phyloP scores from a whole-genome alignment of 2,113 vertebrate species.

The Notothenia coriiceps region DNA sequence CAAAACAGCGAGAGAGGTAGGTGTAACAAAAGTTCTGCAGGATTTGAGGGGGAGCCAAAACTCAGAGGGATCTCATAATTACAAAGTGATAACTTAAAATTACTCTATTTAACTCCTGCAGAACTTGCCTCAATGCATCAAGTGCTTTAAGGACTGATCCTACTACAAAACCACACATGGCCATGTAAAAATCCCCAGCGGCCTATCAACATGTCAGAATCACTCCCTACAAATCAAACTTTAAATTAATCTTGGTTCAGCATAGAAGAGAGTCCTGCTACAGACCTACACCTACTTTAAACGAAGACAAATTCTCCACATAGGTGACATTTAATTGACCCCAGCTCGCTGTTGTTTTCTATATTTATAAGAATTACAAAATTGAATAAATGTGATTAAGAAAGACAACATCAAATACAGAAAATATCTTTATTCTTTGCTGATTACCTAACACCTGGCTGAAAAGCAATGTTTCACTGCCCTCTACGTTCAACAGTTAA shows the following conservation, averaged over 20 bases:
- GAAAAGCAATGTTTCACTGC: not conserved
- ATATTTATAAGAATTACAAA: not conserved
- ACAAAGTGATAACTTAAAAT: slow-evolving; percentile 24
- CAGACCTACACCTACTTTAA: not conserved
- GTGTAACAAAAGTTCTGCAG: slow-evolving; percentile 22
- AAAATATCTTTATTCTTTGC: not conserved
- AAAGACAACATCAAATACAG: not conserved
- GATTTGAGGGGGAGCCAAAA: slow-evolving; percentile 14
- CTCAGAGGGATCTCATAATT: slow-evolving; percentile 34
- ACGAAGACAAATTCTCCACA: not conserved
- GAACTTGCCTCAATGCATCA: not conserved
- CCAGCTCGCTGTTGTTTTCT: not conserved
- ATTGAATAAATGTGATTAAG: not conserved
- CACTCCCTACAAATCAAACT: slow-evolving; percentile 5
- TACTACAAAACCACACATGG: slow-evolving; percentile 8
- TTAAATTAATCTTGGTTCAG: not conserved
- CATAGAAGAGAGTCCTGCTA: not conserved
- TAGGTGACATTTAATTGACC: not conserved
- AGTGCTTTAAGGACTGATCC: not conserved
- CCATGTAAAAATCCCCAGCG: not conserved
- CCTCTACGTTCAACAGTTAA: not conserved
- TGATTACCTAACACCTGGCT: not conserved
- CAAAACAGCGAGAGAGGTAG: slow-evolving; percentile 41
- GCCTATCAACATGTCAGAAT: not conserved
- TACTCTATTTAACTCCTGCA: slow-evolving; percentile 3